A percentile compares a stretch with the other conserved stretches of the same genome.
Conservation (phyloP, 2,888 invertebrate species). For the Ditylenchus weischeri region DNA sequence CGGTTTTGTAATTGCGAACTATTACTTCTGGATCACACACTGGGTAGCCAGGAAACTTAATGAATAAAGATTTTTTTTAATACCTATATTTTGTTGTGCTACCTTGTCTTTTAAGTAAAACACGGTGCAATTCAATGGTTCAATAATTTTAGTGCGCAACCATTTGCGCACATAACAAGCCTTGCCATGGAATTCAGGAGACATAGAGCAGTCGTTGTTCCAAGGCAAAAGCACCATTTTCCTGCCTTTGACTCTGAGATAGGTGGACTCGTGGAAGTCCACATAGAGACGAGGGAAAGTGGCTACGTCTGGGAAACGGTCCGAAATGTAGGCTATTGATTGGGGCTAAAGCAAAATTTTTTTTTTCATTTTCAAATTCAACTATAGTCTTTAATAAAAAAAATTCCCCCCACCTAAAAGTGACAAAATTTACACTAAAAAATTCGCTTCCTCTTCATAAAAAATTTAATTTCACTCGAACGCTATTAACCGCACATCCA, state of each 20-base stretch:
- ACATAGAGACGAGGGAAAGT: constrained; percentile 36
- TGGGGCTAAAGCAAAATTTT: constrained; percentile 29
- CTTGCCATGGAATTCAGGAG: neutral
- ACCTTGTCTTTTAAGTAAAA: constrained; percentile 25
- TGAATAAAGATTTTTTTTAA: no score
- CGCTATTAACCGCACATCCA: no score
- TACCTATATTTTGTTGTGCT: no score
- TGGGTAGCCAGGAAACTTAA: constrained; percentile 18
- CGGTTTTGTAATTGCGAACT: constrained; percentile 22
- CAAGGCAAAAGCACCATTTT: constrained; percentile 7
- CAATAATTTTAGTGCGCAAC: constrained; percentile 11
- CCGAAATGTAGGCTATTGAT: constrained; percentile 35
- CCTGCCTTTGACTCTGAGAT: neutral
- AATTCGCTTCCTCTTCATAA: no score
- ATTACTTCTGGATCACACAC: constrained; percentile 27
- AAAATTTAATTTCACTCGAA: no score
- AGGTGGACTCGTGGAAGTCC: constrained; percentile 15
- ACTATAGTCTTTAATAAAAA: no score
- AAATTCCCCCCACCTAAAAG: no score
- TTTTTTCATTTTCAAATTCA: neutral
- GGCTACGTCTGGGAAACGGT: constrained; percentile 26
- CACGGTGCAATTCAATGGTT: constrained; percentile 30
- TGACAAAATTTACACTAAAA: no score
- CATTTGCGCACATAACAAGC: neutral
- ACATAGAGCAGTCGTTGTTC: constrained; percentile 7